phyloP scores from a whole-genome alignment of 1,140 invertebrate genomes.

The Pseudomyrmex flavicornis region DNA sequence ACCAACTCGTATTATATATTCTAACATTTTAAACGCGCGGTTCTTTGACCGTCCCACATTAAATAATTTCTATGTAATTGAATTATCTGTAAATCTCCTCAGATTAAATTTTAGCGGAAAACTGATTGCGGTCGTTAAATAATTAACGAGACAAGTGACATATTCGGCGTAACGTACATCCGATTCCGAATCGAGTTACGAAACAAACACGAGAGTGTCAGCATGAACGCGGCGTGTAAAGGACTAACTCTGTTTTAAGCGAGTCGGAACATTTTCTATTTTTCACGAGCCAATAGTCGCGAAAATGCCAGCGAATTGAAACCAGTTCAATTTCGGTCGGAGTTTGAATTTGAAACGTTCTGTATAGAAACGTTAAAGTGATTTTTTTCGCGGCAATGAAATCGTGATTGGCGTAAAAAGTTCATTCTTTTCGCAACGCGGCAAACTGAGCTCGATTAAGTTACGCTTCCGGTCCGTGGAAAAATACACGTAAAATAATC shows the following conservation, averaged over 20 bases:
- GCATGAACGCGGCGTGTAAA: not conserved
- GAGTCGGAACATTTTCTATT: constrained; percentile 44
- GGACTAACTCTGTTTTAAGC: not conserved
- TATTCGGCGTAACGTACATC: too few relatives aligned
- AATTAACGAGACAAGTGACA: too few relatives aligned
- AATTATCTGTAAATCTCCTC: too few relatives aligned
- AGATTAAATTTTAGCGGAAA: too few relatives aligned
- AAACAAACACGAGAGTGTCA: not conserved
- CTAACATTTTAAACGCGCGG: too few relatives aligned
- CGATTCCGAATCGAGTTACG: too few relatives aligned
- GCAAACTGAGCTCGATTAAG: not conserved
- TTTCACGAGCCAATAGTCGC: constrained; percentile 55
- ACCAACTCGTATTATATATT: too few relatives aligned
- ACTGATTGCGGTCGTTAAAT: too few relatives aligned
- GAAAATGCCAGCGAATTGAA: constrained; percentile 38
- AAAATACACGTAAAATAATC: constrained; percentile 48
- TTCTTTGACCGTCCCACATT: too few relatives aligned
- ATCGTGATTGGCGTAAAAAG: constrained; percentile 1
- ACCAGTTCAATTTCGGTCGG: not conserved
- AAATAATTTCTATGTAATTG: too few relatives aligned
- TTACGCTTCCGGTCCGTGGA: not conserved
- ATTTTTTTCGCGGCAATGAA: not conserved
- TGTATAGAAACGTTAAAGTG: not conserved
- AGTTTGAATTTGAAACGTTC: not conserved
- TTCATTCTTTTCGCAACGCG: not conserved